Conservation (phyloP, 2,888 invertebrate species). For the Neelides folsomi region DNA sequence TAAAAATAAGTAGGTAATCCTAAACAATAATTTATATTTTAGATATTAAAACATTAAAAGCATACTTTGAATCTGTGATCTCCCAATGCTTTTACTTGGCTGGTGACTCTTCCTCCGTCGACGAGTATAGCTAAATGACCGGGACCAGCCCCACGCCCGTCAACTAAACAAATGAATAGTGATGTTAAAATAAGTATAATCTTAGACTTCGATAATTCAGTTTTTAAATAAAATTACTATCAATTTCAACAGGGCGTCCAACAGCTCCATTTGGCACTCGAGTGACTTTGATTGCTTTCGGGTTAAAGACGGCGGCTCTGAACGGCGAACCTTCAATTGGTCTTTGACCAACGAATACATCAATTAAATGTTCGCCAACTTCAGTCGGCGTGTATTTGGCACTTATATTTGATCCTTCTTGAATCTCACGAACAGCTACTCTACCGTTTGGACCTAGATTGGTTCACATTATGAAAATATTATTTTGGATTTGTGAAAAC, state of each 20-base stretch:
- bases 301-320: slow-evolving; percentile 34
- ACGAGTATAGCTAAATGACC: slow-evolving; percentile 92
- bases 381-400: slow-evolving; percentile 45
- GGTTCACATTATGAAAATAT: slow-evolving; percentile 2
- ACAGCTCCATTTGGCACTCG: slow-evolving; percentile 73
- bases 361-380: slow-evolving; percentile 45
- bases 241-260: slow-evolving; percentile 87
- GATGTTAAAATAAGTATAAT: background rate
- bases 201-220: background rate
- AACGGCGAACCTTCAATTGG: slow-evolving; percentile 39
- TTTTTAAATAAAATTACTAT: slow-evolving; percentile 50
- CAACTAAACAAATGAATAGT: slow-evolving; percentile 49
- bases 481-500: slow-evolving; percentile 3
- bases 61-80: slow-evolving; percentile 48
- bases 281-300: slow-evolving; percentile 46
- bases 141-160: slow-evolving; percentile 88
- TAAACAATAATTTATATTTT: too few relatives aligned
- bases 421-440: slow-evolving; percentile 28
- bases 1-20: too few relatives aligned
- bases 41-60: too few relatives aligned
- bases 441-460: slow-evolving; percentile 29
- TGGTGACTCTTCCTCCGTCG: slow-evolving; percentile 81
- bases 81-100: slow-evolving; percentile 80
- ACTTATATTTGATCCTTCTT: slow-evolving; percentile 34
- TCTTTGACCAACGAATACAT: slow-evolving; percentile 40